Conservation (phyloP, 2,888 invertebrate genomes). For the Psylliodes chrysocephalus region DNA sequence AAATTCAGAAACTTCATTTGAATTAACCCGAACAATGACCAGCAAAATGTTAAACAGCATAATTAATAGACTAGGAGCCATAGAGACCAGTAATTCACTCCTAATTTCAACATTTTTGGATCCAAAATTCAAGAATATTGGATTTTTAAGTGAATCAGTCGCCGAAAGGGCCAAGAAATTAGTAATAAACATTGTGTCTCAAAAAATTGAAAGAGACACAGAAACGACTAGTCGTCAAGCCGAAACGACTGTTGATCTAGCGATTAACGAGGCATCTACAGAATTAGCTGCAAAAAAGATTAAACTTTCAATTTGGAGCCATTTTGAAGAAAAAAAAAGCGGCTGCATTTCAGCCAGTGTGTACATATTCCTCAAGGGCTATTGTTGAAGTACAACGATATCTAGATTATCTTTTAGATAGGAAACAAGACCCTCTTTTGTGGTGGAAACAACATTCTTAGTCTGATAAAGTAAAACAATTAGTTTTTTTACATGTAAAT, state of each 20-base stretch:
- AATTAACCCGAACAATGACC: constrained; percentile 4
- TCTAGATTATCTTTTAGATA: constrained; percentile 20
- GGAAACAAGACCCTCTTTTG: too few relatives aligned
- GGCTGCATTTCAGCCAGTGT: constrained; percentile 1
- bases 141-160: constrained; percentile 15
- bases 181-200: neutral
- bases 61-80: constrained; percentile 17
- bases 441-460: constrained; percentile 15
- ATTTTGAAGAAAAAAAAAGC: constrained; percentile 18
- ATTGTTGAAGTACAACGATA: constrained; percentile 28
- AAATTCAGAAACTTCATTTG: constrained; percentile 7
- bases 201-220: too few relatives aligned
- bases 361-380: constrained; percentile 9
- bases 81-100: constrained; percentile 20
- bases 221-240: too few relatives aligned
- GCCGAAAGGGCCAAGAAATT: constrained; percentile 20
- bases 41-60: constrained; percentile 13
- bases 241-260: too few relatives aligned
- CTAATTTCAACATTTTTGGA: constrained; percentile 20
- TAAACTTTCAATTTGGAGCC: constrained; percentile 11
- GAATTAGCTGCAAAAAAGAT: neutral
- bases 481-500: too few relatives aligned
- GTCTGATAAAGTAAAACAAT: too few relatives aligned
- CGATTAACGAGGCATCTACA: neutral
- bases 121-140: constrained; percentile 28